phyloP scores from a whole-genome alignment of 2,113 vertebrate species.

The Dissostichus mawsoni region DNA sequence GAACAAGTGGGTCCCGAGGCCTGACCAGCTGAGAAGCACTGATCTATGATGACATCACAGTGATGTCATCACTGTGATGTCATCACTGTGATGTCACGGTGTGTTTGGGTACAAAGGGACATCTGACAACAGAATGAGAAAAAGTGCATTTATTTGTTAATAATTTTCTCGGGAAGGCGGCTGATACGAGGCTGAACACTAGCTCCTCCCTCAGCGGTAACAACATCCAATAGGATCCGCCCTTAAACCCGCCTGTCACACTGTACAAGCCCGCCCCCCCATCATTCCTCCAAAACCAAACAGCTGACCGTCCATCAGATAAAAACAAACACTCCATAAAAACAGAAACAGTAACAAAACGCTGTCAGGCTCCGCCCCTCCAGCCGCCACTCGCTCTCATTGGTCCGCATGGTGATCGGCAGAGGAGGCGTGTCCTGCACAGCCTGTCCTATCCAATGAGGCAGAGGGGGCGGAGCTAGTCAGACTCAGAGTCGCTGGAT shows the following conservation, averaged over 20 bases:
- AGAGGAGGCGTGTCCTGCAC: constrained; percentile 82
- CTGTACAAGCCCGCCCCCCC: constrained; percentile 56
- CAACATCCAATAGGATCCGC: constrained; percentile 28
- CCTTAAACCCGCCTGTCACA: constrained; percentile 32
- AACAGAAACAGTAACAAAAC: constrained; percentile 75
- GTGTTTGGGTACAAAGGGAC: background rate
- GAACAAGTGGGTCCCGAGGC: no score
- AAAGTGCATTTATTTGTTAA: constrained; percentile 86
- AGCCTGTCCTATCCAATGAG: constrained; percentile 73
- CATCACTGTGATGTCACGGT: constrained; percentile 1
- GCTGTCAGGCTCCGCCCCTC: constrained; percentile 47
- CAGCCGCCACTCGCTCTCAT: constrained; percentile 23
- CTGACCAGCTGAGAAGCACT: no score
- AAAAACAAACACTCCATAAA: constrained; percentile 66
- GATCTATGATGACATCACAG: no score
- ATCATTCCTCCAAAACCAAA: constrained; percentile 2
- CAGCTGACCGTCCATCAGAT: constrained; percentile 36
- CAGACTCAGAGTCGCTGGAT: constrained; percentile 81
- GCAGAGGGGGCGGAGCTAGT: constrained; percentile 69
- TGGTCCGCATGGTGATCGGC: constrained; percentile 53
- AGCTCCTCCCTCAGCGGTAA: constrained; percentile 40
- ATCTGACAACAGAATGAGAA: constrained; percentile 55
- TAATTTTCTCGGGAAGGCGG: constrained; percentile 62
- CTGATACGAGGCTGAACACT: constrained; percentile 55
- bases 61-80: background rate